phyloP scores from a whole-genome alignment of 2,113 vertebrate species.

The Haliaeetus leucogaster region DNA sequence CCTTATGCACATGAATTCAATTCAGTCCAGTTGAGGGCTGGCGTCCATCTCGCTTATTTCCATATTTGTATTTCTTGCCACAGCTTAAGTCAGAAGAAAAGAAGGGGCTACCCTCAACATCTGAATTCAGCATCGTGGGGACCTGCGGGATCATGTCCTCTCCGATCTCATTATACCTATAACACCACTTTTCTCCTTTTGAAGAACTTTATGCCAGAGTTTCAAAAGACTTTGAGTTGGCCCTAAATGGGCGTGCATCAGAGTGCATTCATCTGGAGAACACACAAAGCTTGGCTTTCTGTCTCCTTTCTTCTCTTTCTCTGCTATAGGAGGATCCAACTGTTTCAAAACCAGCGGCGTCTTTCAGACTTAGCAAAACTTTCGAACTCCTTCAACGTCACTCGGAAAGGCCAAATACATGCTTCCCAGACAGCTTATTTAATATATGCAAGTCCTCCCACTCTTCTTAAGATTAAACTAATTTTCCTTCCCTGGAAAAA shows the following conservation, averaged over 20 bases:
- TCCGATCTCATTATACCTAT: accelerated
- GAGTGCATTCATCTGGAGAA: not conserved
- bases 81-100: not conserved
- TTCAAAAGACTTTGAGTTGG: not conserved
- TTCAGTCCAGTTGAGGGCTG: not conserved
- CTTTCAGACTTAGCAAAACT: not conserved
- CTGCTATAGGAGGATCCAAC: not conserved
- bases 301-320: not conserved
- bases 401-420: not conserved
- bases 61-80: not conserved
- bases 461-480: not conserved
- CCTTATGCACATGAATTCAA: not conserved
- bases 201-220: not conserved
- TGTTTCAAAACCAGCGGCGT: not conserved
- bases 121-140: accelerated
- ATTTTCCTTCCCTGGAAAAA: not conserved
- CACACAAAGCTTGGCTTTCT: not conserved
- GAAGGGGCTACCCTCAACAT: not conserved
- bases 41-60: not conserved
- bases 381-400: not conserved
- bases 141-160: not conserved
- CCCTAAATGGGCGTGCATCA: not conserved
- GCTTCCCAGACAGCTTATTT: not conserved
- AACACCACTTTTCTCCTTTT: not conserved
- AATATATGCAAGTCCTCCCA: not conserved